phyloP scores from a whole-genome alignment of 2,888 invertebrate species.

The Hypena proboscidalis region DNA sequence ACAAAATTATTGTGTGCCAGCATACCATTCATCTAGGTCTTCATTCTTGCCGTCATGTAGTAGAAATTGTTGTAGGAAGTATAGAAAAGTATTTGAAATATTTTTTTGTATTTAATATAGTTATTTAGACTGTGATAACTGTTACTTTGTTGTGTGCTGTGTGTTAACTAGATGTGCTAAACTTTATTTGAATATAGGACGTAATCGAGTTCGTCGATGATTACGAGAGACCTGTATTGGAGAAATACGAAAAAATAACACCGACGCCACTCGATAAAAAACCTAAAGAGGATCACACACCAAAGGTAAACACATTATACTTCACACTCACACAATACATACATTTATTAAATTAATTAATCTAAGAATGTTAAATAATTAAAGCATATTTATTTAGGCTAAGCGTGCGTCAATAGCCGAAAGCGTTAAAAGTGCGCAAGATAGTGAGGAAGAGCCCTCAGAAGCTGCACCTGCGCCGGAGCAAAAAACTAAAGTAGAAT shows the following conservation, averaged over 20 bases:
- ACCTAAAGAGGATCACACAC: conserved; percentile 76
- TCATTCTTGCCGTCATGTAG: no score
- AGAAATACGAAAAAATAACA: conserved; percentile 88
- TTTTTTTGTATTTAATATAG: conserved; percentile 23
- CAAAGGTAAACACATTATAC: conserved; percentile 74
- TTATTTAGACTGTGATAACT: conserved; percentile 38
- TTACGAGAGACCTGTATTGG: conserved; percentile 91
- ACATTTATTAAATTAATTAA: conserved; percentile 5
- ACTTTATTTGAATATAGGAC: conserved; percentile 74
- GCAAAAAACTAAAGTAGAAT: conserved; percentile 67
- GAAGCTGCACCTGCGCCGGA: conserved; percentile 65
- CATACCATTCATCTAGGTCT: no score
- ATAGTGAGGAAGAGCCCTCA: conserved; percentile 76
- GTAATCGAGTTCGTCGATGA: conserved; percentile 86
- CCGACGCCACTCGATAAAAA: conserved; percentile 83
- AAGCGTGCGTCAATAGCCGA: conserved; percentile 77
- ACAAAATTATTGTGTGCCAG: no score
- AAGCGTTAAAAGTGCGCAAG: conserved; percentile 73
- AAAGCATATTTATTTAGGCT: conserved; percentile 54
- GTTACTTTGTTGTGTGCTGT: conserved; percentile 51
- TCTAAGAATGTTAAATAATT: conserved; percentile 26
- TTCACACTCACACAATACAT: conserved; percentile 38
- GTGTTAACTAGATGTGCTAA: conserved; percentile 72
- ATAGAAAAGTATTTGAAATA: conserved; percentile 11
- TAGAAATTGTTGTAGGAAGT: no score